These are phyloP conservation scores for Calliphora vomitoria DNA, from an alignment of 2,888 invertebrate species.

Conservation along the genomic window DNA sequence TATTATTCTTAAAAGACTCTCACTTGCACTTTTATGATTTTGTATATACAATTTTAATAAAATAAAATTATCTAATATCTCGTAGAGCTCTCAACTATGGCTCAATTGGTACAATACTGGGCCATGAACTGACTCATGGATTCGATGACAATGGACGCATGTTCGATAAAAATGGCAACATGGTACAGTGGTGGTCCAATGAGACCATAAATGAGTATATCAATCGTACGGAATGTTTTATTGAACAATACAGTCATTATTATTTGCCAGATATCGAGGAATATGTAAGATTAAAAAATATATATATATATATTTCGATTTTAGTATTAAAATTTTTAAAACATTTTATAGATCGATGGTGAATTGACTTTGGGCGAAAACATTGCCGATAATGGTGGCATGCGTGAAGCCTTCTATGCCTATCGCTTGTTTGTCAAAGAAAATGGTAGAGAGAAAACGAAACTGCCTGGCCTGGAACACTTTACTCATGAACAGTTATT, in stretches of 20 bases:
- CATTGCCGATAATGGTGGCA: slow-evolving; percentile 93
- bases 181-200: slow-evolving; percentile 96
- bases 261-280: slow-evolving; percentile 87
- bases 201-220: slow-evolving; percentile 90
- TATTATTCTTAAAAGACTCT: too few relatives aligned
- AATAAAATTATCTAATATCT: not conserved
- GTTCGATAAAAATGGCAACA: slow-evolving; percentile 93
- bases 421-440: slow-evolving; percentile 87
- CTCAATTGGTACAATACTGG: slow-evolving; percentile 91
- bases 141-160: slow-evolving; percentile 87
- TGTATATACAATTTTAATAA: not conserved
- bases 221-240: slow-evolving; percentile 92
- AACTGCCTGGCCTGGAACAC: slow-evolving; percentile 90
- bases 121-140: slow-evolving; percentile 90
- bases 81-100: slow-evolving; percentile 92
- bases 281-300: slow-evolving; percentile 85
- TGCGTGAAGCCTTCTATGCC: slow-evolving; percentile 90
- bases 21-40: not conserved
- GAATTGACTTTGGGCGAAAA: slow-evolving; percentile 92
- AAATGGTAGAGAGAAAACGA: slow-evolving; percentile 87
- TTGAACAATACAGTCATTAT: slow-evolving; percentile 91
- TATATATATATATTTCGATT: not conserved
- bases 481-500: slow-evolving; percentile 90
- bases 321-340: not conserved
- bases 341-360: slow-evolving; percentile 88